Base-by-base conservation (phyloP, 2,888 invertebrate genomes). In the Cheilosia soror region DNA sequence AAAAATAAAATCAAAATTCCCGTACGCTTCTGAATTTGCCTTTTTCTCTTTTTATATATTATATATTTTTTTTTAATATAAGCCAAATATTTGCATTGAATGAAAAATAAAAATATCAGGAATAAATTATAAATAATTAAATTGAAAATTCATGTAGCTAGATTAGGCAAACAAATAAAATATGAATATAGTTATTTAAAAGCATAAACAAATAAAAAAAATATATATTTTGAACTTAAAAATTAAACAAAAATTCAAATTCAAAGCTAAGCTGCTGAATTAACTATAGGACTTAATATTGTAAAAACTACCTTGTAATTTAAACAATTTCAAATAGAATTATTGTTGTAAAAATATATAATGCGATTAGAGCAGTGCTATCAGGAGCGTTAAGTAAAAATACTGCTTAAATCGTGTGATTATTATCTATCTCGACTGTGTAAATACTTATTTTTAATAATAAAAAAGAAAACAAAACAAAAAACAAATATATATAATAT, bases 361-460 rank as follows among this genome's bases (percentile, higher is more conserved):
- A 71, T 20, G 25, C 44, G 69, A 49, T 57, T 20, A 40, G 27
- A 47, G 44, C 51, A 11, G 51, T 13, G 27, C 25, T 51, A 29
- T 25, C 29, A 49, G 55, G 31, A 78, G 33, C 55, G n/a, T 31
- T 29, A 49, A 25, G 27, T 9, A 49, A 55, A 55, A 13, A 69
- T 53, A 53, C 68, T 44, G 60, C 51, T 51, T 15, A 42, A 69
- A 51, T 62, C 40, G 29, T 42, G 31, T 33, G 20, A 53, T 68
- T 33, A 66, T 27, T 31, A 44, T 68, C 55, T 47, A 37, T 79
- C 42, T 71, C 60, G 73, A 69, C 25, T 75, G 68, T 82, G 78
- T 84, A 84, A 53, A 80, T 84, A 84, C 71, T 80, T 84, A 71
- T 55, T 84, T 84, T 75, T 71, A 53, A 73, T 51, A 51, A 60